phyloP scores from a whole-genome alignment of 1,140 invertebrate genomes.

The Apis laboriosa region DNA sequence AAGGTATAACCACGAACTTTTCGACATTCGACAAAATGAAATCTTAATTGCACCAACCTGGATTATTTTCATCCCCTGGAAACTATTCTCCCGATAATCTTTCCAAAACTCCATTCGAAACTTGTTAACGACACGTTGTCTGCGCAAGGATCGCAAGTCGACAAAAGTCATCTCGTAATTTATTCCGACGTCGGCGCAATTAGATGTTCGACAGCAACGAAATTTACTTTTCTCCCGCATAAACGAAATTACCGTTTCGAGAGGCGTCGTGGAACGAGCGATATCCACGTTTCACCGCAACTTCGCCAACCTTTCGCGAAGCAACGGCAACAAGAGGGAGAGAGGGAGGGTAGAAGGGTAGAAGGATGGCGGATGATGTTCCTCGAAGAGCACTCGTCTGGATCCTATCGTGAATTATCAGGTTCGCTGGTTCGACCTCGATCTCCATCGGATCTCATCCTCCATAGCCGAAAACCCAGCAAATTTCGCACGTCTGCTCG shows the following conservation, averaged over 20 bases:
- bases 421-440: slow-evolving; percentile 25
- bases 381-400: slow-evolving; percentile 48
- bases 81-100: background rate
- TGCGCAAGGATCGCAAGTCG: too few relatives aligned
- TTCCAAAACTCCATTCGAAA: background rate
- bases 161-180: background rate
- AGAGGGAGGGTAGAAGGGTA: background rate
- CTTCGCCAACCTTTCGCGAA: slow-evolving; percentile 31
- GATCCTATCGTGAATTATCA: slow-evolving; percentile 59
- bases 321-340: background rate
- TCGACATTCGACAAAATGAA: background rate
- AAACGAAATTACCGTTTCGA: slow-evolving; percentile 25
- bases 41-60: background rate
- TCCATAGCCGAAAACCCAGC: slow-evolving; percentile 7
- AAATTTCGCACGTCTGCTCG: slow-evolving; percentile 19
- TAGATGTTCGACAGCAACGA: background rate
- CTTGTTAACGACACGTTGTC: too few relatives aligned
- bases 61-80: background rate
- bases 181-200: background rate
- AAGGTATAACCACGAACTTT: too few relatives aligned
- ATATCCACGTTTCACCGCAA: slow-evolving; percentile 19
- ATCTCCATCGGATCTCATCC: slow-evolving; percentile 18
- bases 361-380: slow-evolving; percentile 35
- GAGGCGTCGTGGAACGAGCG: background rate
- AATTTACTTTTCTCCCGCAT: slow-evolving; percentile 32